Percentiles rank a stretch among this genome's conserved stretches.
Evolutionary conservation across 2,797 vertebrate species (phyloP).

Genomic region (Mionectes olivaceus): DNA sequence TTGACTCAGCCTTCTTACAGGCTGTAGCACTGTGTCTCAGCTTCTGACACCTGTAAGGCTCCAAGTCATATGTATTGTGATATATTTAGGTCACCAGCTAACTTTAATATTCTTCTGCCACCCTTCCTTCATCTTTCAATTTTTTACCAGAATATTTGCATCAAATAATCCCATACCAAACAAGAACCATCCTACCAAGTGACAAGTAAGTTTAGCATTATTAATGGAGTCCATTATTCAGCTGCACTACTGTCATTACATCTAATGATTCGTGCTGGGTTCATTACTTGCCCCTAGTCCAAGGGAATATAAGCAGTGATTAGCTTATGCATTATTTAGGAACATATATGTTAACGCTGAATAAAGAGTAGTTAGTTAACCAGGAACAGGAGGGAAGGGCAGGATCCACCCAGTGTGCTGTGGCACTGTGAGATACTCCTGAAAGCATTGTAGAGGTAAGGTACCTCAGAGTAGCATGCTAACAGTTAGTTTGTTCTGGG

Average conservation of each 20-base stretch:
- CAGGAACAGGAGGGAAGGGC: neutral
- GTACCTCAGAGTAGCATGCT: neutral
- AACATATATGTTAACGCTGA: constrained; percentile 49
- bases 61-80: neutral
- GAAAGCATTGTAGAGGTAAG: neutral
- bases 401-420: neutral
- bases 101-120: neutral
- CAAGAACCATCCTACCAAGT: neutral
- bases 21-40: neutral
- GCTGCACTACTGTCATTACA: constrained; percentile 22
- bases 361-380: constrained; percentile 22
- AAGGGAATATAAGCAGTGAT: constrained; percentile 50
- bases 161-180: neutral
- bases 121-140: neutral
- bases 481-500: neutral
- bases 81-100: neutral
- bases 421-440: fast-evolving
- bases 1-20: neutral
- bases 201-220: neutral
- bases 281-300: constrained; percentile 49
- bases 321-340: constrained; percentile 68
- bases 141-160: neutral
- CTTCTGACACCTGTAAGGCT: neutral
- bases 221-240: constrained; percentile 55
- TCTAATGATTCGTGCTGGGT: constrained; percentile 43